Percentiles rank a stretch among this genome's conserved stretches.
phyloP scores from a whole-genome alignment of 2,797 vertebrate species.

The Miichthys miiuy region DNA sequence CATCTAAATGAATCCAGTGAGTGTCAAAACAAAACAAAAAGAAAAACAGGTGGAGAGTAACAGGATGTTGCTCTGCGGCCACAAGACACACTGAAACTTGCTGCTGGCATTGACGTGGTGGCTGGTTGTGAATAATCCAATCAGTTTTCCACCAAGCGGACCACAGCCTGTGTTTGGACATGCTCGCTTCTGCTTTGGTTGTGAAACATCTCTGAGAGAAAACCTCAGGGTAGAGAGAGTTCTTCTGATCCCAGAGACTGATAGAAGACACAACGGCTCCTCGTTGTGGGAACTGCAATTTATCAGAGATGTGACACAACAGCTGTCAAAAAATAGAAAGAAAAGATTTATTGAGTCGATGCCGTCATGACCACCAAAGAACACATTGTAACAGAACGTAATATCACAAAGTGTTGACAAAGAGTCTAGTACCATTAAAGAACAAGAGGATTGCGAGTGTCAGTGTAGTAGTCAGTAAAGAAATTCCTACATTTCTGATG shows the following conservation, averaged over 20 bases:
- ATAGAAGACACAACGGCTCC: conserved; percentile 73
- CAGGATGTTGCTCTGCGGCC: conserved; percentile 73
- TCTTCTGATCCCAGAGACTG: conserved; percentile 76
- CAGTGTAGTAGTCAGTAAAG: not conserved
- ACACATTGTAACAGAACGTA: conserved; percentile 46
- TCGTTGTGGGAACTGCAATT: conserved; percentile 73
- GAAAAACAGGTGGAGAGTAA: conserved; percentile 55
- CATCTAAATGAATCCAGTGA: conserved; percentile 34
- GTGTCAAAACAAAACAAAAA: conserved; percentile 38
- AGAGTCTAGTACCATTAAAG: conserved; percentile 6
- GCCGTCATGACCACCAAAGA: conserved; percentile 40
- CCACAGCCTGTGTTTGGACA: conserved; percentile 81
- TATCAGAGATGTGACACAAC: conserved; percentile 72
- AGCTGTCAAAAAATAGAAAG: conserved; percentile 35
- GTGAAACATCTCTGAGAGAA: conserved; percentile 76
- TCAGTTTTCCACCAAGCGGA: conserved; percentile 50
- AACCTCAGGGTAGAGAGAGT: conserved; percentile 77
- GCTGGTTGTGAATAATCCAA: conserved; percentile 76
- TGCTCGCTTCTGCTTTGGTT: conserved; percentile 70
- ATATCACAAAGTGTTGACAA: conserved; percentile 25
- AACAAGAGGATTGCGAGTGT: not conserved
- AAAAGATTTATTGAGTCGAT: conserved; percentile 47
- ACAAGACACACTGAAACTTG: conserved; percentile 53
- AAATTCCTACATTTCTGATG: conserved; percentile 23
- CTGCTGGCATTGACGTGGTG: conserved; percentile 58